These are phyloP conservation scores for Brachionus koreanus DNA, from an alignment of 1,140 invertebrate genomes.

Conservation along the genomic window DNA sequence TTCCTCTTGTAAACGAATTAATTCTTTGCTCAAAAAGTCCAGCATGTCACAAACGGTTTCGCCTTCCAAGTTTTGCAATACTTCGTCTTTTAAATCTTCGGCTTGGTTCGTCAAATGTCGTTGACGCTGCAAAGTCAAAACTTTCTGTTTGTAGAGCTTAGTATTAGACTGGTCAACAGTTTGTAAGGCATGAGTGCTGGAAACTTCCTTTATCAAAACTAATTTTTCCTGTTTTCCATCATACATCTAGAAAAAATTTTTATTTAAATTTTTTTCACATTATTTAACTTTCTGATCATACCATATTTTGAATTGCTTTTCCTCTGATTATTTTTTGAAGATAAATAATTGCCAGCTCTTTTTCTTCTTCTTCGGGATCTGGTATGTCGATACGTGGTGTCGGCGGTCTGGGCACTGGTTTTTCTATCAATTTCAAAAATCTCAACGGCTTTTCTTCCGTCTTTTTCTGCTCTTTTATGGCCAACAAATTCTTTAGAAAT, in stretches of 20 bases:
- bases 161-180: constrained; percentile 56
- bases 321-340: constrained; percentile 68
- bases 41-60: constrained; percentile 65
- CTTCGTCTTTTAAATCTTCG: constrained; percentile 45
- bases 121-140: constrained; percentile 58
- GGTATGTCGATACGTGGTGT: constrained; percentile 63
- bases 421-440: constrained; percentile 59
- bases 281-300: constrained; percentile 52
- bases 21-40: constrained; percentile 72
- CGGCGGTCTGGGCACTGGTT: constrained; percentile 58
- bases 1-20: constrained; percentile 69
- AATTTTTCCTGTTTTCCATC: constrained; percentile 66
- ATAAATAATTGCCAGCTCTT: constrained; percentile 63
- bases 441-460: constrained; percentile 54
- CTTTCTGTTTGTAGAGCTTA: constrained; percentile 58
- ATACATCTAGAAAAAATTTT: constrained; percentile 63
- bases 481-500: not conserved
- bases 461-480: constrained; percentile 55
- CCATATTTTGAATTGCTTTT: constrained; percentile 67
- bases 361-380: constrained; percentile 61
- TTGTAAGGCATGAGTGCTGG: constrained; percentile 65
- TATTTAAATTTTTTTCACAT: constrained; percentile 43
- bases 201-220: constrained; percentile 68
- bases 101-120: constrained; percentile 53
- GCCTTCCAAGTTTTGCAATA: constrained; percentile 61